Base-by-base conservation (phyloP, 2,113 vertebrate genomes). In the Sitta europaea region DNA sequence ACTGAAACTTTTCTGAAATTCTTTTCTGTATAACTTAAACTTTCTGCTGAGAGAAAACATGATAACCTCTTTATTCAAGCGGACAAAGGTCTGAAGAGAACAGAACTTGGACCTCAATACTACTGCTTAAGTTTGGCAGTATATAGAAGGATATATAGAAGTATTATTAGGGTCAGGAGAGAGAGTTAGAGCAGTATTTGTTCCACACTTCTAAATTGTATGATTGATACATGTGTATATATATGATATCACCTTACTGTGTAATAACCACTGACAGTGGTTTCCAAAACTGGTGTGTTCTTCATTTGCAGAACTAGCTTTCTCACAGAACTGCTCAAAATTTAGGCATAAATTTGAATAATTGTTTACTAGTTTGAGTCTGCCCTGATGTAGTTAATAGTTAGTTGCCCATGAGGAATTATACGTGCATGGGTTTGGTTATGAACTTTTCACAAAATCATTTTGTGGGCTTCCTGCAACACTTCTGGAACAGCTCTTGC, bases 401-500 rank as follows among this genome's bases (percentile, higher is more conserved):
- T n/a, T 81, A 29, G 3, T 21, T 45, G 9, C 15, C 47, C 8
- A 27, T 13, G 1, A 16, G 12, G 22, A 82, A 65, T 12, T 40
- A 68, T 21, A 45, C 3, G 13, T 15, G 2, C 1, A 0, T 54
- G 48, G 4, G 3, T 23, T 48, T 63, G 19, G 16, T 63, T 68
- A 48, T 31, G 20, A 51, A 42, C 1, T 31, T 77, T 28, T 27
- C 7, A 36, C 27, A 77, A 36, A 47, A 61, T 43, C 0, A 13
- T 54, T 84, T 36, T 78, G 9, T 38, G 29, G 11, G 2, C 27
- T 66, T 87, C 10, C 6, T 67, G 6, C 18, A 16, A 48, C 9
- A 29, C 8, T 48, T 76, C 15, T 50, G 36, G 14, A 63, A 15
- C 23, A 51, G 5, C 0, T 9, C 10, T 50, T 48, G 11, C 6